Evolutionary conservation across 2,113 vertebrate genomes (phyloP), one percentile per base, ranked within the genome.

Genomic region (Fulmarus glacialis): DNA sequence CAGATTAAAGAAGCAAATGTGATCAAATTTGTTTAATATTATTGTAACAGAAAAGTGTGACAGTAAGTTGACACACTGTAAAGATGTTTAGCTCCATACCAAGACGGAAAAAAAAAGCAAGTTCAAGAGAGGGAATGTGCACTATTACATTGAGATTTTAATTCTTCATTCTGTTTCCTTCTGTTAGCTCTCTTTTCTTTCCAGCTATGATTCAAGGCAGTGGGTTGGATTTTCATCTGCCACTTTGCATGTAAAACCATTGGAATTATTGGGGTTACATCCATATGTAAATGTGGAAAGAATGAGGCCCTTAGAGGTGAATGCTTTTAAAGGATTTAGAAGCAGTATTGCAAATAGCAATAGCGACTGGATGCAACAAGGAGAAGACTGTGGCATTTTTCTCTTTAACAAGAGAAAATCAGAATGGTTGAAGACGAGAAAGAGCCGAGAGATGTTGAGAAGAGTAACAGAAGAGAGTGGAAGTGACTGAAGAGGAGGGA

Each of bases 1-100:
- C 40, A 81, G 67, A 83, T 90, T 66, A 81, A 97, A 96, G 63
- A 92, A 96, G 84, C 47, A 89, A 96, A 96, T 89, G 56, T 55
- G 83, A 96, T 95, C 73, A 60, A 88, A 71, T 40, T 87, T 94
- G 67, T 91, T 96, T 82, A 94, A 92, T 67, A 87, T 79, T 89
- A 97, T 53, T 96, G 79, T 93, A 95, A 96, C 62, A 95, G 68
- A 89, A 75, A 90, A 95, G 91, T 52, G 40, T 97, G 90, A 94
- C 71, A 82, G 60, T 50, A 92, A 94, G 55, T 77, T 96, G 93
- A 88, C 89, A 87, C 70, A 59, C 83, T 66, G 70, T 94, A 83
- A 87, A 94, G 84, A 93, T 36, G 89, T 90, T 94, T 29, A 92
- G 64, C 59, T 96, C 80, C 66, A 30, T 81, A 86, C 34, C 85